Conservation (phyloP, 2,797 vertebrate species). For the Distichodus sexfasciatus region DNA sequence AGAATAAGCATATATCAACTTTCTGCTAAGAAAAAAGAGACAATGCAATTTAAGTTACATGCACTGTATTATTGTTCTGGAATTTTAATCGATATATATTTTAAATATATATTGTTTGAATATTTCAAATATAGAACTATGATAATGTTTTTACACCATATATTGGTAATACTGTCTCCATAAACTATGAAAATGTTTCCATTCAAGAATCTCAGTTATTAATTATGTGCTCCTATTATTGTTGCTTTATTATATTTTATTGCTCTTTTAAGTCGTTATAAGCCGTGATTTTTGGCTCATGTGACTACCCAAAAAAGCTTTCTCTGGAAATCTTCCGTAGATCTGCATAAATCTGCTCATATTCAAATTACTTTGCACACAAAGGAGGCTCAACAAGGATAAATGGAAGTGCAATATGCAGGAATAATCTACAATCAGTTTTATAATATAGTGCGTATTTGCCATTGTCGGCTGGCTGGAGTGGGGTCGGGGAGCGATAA, state of each 20-base stretch:
- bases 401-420: conserved; percentile 57
- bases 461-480: conserved; percentile 49
- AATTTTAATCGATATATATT: too few relatives aligned
- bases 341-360: conserved; percentile 38
- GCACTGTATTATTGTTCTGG: background rate
- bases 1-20: too few relatives aligned
- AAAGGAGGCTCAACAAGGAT: conserved; percentile 54
- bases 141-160: too few relatives aligned
- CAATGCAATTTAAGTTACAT: too few relatives aligned
- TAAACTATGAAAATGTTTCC: too few relatives aligned
- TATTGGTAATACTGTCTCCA: too few relatives aligned
- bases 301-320: conserved; percentile 21
- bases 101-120: too few relatives aligned
- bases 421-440: conserved; percentile 52
- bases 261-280: background rate
- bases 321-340: background rate
- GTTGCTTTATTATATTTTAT: too few relatives aligned
- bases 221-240: too few relatives aligned
- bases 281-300: background rate
- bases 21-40: too few relatives aligned
- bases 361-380: conserved; percentile 57
- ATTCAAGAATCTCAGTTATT: too few relatives aligned
- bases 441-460: conserved; percentile 60
- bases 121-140: too few relatives aligned
- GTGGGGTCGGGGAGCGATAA: conserved; percentile 20